phyloP scores from a whole-genome alignment of 2,797 vertebrate species.

The Alosa sapidissima region DNA sequence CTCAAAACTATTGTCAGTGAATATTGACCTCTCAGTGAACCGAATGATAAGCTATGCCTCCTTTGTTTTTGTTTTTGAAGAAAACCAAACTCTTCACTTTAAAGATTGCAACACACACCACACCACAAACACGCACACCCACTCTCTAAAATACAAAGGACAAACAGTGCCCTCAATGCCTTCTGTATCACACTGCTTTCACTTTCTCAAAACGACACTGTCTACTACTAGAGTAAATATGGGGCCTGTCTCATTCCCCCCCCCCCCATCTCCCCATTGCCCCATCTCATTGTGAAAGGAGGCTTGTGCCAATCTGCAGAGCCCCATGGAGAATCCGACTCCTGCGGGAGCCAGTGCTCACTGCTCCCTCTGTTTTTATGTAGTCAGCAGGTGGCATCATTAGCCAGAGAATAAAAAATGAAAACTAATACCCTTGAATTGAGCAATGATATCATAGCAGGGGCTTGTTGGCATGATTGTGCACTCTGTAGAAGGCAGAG shows the following conservation, averaged over 20 bases:
- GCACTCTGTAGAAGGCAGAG: conserved; percentile 54
- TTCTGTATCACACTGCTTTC: not conserved
- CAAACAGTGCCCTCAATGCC: not conserved
- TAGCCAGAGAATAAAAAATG: conserved; percentile 80
- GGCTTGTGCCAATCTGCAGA: conserved; percentile 39
- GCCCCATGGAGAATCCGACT: conserved; percentile 54
- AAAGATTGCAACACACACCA: not conserved
- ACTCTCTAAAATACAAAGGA: not conserved
- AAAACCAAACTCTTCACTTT: not conserved
- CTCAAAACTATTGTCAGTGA: not conserved
- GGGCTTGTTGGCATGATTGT: conserved; percentile 60
- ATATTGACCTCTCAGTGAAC: not conserved
- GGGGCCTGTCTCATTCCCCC: not conserved
- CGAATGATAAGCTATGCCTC: not conserved
- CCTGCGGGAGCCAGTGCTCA: conserved; percentile 62
- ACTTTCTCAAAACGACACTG: not conserved
- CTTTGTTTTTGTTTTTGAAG: not conserved
- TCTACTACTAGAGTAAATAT: not conserved
- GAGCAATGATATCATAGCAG: conserved; percentile 71
- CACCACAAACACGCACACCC: not conserved
- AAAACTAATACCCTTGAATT: conserved; percentile 71
- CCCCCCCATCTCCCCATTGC: not conserved
- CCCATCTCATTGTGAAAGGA: not conserved
- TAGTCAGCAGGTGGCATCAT: conserved; percentile 87
- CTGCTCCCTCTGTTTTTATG: conserved; percentile 70